phyloP scores from a whole-genome alignment of 2,888 invertebrate genomes.

The Itoplectis maculator region DNA sequence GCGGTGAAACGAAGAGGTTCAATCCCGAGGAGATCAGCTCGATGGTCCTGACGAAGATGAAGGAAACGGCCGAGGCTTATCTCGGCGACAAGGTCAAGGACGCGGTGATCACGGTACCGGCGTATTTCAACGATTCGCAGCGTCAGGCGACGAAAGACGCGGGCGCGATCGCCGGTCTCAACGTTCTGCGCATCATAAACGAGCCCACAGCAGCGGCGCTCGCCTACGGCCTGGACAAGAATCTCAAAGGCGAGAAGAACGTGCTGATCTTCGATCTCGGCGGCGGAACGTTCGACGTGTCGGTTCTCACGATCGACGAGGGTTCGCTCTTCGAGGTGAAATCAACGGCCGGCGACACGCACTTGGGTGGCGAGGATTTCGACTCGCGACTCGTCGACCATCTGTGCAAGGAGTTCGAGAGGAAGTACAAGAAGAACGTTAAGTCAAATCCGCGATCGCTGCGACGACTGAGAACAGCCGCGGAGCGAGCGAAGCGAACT shows the following conservation, averaged over 20 bases:
- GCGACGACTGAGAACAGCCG: conserved; percentile 90
- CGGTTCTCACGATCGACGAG: conserved; percentile 93
- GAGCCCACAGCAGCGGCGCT: conserved; percentile 88
- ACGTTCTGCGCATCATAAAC: conserved; percentile 88
- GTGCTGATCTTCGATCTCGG: no score
- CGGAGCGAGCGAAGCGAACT: conserved; percentile 92
- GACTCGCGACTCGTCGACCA: conserved; percentile 89
- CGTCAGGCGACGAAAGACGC: no score
- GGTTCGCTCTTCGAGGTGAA: conserved; percentile 90
- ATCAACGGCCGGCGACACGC: conserved; percentile 93
- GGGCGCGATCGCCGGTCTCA: no score
- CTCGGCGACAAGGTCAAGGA: conserved; percentile 88
- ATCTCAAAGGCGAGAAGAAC: conserved; percentile 88
- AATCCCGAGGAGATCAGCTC: no score
- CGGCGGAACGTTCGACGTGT: conserved; percentile 92
- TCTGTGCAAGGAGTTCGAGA: conserved; percentile 89
- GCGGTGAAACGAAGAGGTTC: conserved; percentile 88
- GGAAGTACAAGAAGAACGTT: conserved; percentile 90
- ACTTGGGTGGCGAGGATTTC: no score
- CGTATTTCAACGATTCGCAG: no score
- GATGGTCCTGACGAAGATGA: conserved; percentile 88
- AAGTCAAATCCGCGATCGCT: conserved; percentile 88
- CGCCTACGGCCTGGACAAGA: conserved; percentile 89
- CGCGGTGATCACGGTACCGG: conserved; percentile 93
- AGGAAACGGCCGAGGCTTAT: conserved; percentile 90